phyloP scores from a whole-genome alignment of 92 coral and sea anemone genomes.

The Paragorgia papillata region DNA sequence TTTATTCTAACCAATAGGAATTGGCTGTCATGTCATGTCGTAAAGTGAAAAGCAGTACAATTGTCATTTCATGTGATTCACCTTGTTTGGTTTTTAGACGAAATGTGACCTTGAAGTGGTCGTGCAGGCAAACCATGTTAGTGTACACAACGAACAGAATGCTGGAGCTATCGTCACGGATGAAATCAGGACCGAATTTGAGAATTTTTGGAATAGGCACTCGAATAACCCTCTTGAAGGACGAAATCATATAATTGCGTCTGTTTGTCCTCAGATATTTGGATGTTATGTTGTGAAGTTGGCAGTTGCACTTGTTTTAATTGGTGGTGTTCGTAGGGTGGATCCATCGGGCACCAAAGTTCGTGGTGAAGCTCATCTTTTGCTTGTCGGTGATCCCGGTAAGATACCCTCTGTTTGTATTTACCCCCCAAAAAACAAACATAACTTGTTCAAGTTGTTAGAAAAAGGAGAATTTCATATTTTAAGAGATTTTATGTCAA shows the following conservation, averaged over 20 bases:
- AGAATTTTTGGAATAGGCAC: slow-evolving; percentile 79
- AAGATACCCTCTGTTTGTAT: slow-evolving; percentile 2
- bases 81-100: slow-evolving; percentile 48
- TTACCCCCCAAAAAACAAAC: background rate
- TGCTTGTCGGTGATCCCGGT: slow-evolving; percentile 99
- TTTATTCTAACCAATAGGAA: too few species aligned
- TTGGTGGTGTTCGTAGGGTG: slow-evolving; percentile 91
- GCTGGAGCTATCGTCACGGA: slow-evolving; percentile 81
- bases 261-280: slow-evolving; percentile 93
- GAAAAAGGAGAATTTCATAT: too few species aligned
- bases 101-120: slow-evolving; percentile 94
- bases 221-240: slow-evolving; percentile 69
- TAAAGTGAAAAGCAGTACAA: too few species aligned
- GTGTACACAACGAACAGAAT: slow-evolving; percentile 91
- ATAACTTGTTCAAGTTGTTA: too few species aligned
- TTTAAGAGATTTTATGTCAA: too few species aligned
- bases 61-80: too few species aligned
- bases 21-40: too few species aligned
- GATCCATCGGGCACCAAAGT: slow-evolving; percentile 87
- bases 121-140: slow-evolving; percentile 85
- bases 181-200: slow-evolving; percentile 84
- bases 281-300: slow-evolving; percentile 94
- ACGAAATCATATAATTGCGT: slow-evolving; percentile 88
- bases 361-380: slow-evolving; percentile 90
- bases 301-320: slow-evolving; percentile 78